phyloP scores from a whole-genome alignment of 2,113 vertebrate species.

The Varanus salvator region DNA sequence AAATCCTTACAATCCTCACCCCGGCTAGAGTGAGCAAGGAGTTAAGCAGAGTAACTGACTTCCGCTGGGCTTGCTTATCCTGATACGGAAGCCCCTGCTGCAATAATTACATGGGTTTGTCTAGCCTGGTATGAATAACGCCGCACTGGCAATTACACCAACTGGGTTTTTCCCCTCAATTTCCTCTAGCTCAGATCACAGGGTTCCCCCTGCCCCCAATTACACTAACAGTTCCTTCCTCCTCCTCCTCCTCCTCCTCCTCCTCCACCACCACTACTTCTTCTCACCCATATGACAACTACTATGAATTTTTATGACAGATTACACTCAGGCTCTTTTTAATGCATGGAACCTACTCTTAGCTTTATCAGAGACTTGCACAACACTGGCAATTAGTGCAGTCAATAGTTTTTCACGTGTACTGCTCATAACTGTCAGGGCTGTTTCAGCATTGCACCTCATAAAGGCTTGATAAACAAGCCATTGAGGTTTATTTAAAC shows the following conservation, averaged over 20 bases:
- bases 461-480: too few relatives aligned
- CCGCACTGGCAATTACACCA: constrained; percentile 62
- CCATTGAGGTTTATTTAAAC: too few relatives aligned
- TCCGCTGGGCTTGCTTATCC: constrained; percentile 53
- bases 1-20: constrained; percentile 36
- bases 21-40: constrained; percentile 30
- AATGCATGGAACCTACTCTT: constrained; percentile 30
- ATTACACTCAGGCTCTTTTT: constrained; percentile 24
- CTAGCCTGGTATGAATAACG: constrained; percentile 60
- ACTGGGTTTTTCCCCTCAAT: constrained; percentile 28
- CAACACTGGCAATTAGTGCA: constrained; percentile 25
- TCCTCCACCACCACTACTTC: background rate
- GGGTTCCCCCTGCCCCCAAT: constrained; percentile 47
- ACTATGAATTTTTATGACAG: constrained; percentile 48
- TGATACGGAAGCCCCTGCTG: constrained; percentile 57
- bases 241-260: background rate
- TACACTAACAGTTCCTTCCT: constrained; percentile 56
- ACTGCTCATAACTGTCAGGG: constrained; percentile 23
- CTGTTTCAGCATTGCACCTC: too few relatives aligned
- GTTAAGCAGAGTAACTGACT: constrained; percentile 51
- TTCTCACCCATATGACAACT: constrained; percentile 54
- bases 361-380: constrained; percentile 32
- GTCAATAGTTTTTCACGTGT: constrained; percentile 28
- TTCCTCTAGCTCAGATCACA: constrained; percentile 55
- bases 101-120: constrained; percentile 65